Evolutionary conservation across 2,113 vertebrate genomes (phyloP), one percentile per base, ranked within the genome.

Genomic region (Hydrochoerus hydrochaeris): DNA sequence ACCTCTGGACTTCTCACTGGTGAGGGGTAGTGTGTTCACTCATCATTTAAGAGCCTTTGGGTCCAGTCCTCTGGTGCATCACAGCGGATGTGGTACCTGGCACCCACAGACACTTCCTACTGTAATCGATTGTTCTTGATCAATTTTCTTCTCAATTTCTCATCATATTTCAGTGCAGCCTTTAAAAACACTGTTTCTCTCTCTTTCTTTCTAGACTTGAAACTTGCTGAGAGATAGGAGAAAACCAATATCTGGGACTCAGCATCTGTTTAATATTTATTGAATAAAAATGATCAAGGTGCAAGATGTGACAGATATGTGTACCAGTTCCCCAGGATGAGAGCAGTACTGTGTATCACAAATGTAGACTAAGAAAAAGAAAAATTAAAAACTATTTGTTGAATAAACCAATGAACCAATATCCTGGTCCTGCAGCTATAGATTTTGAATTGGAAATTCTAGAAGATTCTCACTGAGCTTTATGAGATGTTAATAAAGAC

Each of bases 81-180:
- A 54, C 52, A 17, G 26, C 0, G 52, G 22, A 80, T 93, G 14
- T 8, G 44, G 63, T 46, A 6, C 35, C 95, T 97, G 96, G 97
- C 96, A 73, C 13, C 83, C 49, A 60, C 82, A 16, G n/a, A 32
- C 26, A 38, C 86, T 96, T 97, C 89, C 91, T 96, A 16, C 60
- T 62, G 7, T 65, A 19, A 93, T 96, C 57, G 52, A 90, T 96
- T 91, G 83, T 93, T 93, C 81, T 95, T 83, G 41, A 78, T 86
- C 62, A 58, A 44, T 81, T 67, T 73, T 62, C 41, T 52, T 93
- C 93, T 95, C 89, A 14, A 30, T 63, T 49, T 93, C n/a, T 62
- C 71, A 44, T 84, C 49, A 32, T 62, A 94, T 94, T 54, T 77
- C 8, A 81, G 8, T 75, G 60, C 41, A 87, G 49, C 49, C 83